A percentile compares a stretch with the other conserved stretches of the same genome.
Conservation (phyloP, 2,888 invertebrate genomes). For the Cataglyphis cursor region DNA sequence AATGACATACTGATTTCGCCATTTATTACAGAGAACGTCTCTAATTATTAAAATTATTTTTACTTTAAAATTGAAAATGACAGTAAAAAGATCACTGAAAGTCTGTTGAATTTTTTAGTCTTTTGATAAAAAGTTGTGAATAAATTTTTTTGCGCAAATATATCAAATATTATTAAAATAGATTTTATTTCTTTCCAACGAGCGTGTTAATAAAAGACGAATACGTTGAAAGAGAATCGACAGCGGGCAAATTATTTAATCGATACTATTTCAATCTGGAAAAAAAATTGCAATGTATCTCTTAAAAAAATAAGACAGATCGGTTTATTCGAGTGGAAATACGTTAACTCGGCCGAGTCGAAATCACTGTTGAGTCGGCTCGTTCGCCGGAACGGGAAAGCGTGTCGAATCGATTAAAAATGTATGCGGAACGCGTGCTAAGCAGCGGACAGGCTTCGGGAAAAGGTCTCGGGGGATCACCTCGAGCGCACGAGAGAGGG, state of each 20-base stretch:
- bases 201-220: not conserved
- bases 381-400: constrained; percentile 55
- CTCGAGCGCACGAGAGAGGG: constrained; percentile 56
- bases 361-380: constrained; percentile 62
- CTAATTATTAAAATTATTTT: not conserved
- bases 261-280: not conserved
- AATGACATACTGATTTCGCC: not conserved
- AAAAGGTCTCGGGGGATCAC: constrained; percentile 73
- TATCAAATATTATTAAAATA: not conserved
- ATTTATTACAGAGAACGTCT: not conserved
- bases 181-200: not conserved
- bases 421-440: constrained; percentile 79
- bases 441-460: constrained; percentile 74
- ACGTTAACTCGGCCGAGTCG: constrained; percentile 16
- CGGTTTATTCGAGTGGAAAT: not conserved
- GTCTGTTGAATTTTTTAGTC: not conserved
- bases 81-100: not conserved
- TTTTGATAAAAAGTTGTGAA: not conserved
- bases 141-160: not conserved
- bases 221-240: not conserved
- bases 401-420: constrained; percentile 79
- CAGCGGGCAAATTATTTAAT: not conserved
- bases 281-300: not conserved
- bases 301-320: not conserved
- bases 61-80: not conserved